phyloP scores from a whole-genome alignment of 64 coral and sea anemone species.

The Pachyseris speciosa region DNA sequence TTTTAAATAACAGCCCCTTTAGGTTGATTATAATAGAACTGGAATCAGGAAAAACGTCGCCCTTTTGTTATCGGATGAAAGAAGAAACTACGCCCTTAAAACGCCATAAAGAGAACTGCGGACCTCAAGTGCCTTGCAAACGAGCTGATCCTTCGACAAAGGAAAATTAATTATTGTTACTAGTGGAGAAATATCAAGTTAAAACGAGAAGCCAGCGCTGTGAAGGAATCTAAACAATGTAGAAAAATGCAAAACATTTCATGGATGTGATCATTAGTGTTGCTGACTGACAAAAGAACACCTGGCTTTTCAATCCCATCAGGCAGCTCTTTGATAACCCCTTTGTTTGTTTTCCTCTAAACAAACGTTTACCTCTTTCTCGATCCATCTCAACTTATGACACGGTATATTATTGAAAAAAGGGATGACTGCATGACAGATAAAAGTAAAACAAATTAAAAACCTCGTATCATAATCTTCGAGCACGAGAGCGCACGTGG shows the following conservation, averaged over 20 bases:
- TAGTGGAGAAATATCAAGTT: not conserved
- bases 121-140: not conserved
- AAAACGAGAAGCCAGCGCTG: not conserved
- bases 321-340: not conserved
- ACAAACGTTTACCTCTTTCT: too few species aligned
- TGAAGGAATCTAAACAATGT: slow-evolving; percentile 20
- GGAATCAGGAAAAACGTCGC: too few species aligned
- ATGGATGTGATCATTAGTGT: not conserved
- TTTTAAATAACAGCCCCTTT: not conserved
- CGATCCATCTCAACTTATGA: too few species aligned
- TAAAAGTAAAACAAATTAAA: too few species aligned
- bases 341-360: not conserved
- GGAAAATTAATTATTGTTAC: not conserved
- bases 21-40: too few species aligned
- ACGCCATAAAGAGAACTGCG: not conserved
- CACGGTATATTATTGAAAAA: too few species aligned
- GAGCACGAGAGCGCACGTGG: too few species aligned
- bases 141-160: not conserved
- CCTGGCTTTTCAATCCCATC: slow-evolving; percentile 24
- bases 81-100: not conserved
- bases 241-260: slow-evolving; percentile 1
- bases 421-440: too few species aligned
- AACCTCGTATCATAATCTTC: too few species aligned
- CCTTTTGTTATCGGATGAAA: too few species aligned
- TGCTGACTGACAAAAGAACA: slow-evolving; percentile 1